These are phyloP conservation scores for Hoplostethus mediterraneus DNA, from an alignment of 2,797 vertebrate species.

Conservation along the genomic window DNA sequence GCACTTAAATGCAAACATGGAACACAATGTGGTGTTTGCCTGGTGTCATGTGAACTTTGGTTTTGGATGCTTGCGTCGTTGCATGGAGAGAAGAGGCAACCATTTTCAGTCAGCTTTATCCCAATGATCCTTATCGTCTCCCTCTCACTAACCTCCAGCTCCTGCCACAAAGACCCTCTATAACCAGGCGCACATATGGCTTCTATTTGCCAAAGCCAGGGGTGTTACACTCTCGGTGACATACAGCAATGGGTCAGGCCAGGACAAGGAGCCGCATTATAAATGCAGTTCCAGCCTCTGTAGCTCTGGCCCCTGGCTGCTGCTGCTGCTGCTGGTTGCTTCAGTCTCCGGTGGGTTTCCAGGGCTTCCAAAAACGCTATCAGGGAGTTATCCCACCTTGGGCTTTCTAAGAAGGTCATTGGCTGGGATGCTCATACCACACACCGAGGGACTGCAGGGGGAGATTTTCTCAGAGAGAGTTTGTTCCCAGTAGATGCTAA, in stretches of 20 bases:
- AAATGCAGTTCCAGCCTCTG: constrained; percentile 42
- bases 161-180: constrained; percentile 72
- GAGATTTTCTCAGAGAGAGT: constrained; percentile 2
- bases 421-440: background rate
- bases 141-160: constrained; percentile 16
- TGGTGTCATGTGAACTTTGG: background rate
- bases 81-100: background rate
- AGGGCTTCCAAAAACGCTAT: constrained; percentile 23
- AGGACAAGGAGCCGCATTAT: constrained; percentile 75
- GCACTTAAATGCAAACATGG: background rate
- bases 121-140: constrained; percentile 18
- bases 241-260: constrained; percentile 59
- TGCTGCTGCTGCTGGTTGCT: background rate
- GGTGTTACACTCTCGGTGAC: constrained; percentile 42
- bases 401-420: constrained; percentile 14
- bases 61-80: background rate
- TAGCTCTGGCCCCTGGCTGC: constrained; percentile 18
- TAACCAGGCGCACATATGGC: constrained; percentile 68
- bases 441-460: background rate
- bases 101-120: constrained; percentile 7
- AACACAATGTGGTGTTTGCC: background rate
- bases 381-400: constrained; percentile 3
- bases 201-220: constrained; percentile 62
- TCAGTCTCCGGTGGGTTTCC: constrained; percentile 4
- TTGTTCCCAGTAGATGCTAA: constrained; percentile 9